These are phyloP conservation scores for Pogonognathellus flavescens DNA, from an alignment of 1,140 invertebrate genomes.

Conservation along the genomic window DNA sequence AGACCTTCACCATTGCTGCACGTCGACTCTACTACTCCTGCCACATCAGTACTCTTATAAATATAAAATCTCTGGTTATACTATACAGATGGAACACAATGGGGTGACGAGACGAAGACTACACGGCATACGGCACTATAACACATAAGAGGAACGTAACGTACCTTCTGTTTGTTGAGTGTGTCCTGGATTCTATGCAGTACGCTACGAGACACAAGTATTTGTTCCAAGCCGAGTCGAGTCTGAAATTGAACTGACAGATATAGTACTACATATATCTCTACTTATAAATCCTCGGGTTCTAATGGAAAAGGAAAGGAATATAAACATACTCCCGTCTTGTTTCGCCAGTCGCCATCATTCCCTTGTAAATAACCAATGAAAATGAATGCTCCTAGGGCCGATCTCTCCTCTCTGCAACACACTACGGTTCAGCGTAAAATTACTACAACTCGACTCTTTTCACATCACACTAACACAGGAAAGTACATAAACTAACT, in stretches of 20 bases:
- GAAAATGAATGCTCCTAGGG: conserved; percentile 46
- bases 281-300: conserved; percentile 16
- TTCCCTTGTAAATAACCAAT: conserved; percentile 51
- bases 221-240: not conserved
- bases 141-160: not conserved
- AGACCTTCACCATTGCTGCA: too few species aligned
- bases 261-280: not conserved
- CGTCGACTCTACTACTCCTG: too few species aligned
- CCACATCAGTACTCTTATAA: too few species aligned
- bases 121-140: not conserved
- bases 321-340: conserved; percentile 42
- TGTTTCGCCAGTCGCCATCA: conserved; percentile 48
- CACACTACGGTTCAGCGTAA: not conserved
- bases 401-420: conserved; percentile 25
- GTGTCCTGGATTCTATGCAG: not conserved
- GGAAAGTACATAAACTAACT: conserved; percentile 45
- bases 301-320: conserved; percentile 43
- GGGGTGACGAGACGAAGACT: not conserved
- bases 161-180: not conserved
- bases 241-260: conserved; percentile 24
- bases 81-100: not conserved
- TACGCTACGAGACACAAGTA: not conserved
- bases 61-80: not conserved
- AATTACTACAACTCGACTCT: conserved; percentile 17
- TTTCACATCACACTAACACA: conserved; percentile 34